Evolutionary conservation across 2,797 vertebrate species (phyloP), one percentile per base, ranked within the genome.

Genomic region (Bryconaethiops microstoma): DNA sequence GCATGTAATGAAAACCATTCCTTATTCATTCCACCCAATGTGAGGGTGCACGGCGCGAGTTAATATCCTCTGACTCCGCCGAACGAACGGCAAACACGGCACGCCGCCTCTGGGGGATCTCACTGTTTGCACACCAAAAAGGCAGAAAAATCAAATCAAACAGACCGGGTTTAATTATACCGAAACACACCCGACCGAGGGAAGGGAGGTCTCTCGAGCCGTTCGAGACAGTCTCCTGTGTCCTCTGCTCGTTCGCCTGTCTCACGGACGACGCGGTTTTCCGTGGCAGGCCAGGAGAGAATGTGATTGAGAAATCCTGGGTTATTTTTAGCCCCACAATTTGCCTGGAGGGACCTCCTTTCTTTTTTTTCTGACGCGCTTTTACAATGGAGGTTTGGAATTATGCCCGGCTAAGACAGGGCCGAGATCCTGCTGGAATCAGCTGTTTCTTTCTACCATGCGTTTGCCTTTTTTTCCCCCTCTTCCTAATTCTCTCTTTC

Each of bases 1-100:
- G 85, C 64, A 45, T 85, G 88, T 92, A 92, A 93, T 93, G 90
- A 91, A 93, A 94, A 91, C 86, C 88, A 85, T 90, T 90, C 86
- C 89, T 91, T 94, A 93, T 94, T 94, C 93, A 92, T 92, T 92
- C 90, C 90, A 90, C 83, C 88, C 77, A 77, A 86, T 79, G 57
- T 76, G 85, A 84, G 29, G 29, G 89, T 85, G 76, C 55, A 55
- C 81, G 84, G 89, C 81, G 84, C 79, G 63, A 84, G 86, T 87
- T 90, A 87, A 91, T 88, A 90, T 87, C 85, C 73, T 76, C 64
- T 73, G 82, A 88, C 87, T 87, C 67, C 17, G 79, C 85, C 84
- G 84, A 87, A 82, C 63, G 5, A 87, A 82, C 63, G 5, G 79
- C 76, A 69, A 81, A 87, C 81, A 80, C 84, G 74, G 77, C 74